A percentile compares a stretch with the other conserved stretches of the same genome.
These are phyloP conservation scores for Coremacera marginata DNA, from an alignment of 2,888 invertebrate species.

Conservation along the genomic window DNA sequence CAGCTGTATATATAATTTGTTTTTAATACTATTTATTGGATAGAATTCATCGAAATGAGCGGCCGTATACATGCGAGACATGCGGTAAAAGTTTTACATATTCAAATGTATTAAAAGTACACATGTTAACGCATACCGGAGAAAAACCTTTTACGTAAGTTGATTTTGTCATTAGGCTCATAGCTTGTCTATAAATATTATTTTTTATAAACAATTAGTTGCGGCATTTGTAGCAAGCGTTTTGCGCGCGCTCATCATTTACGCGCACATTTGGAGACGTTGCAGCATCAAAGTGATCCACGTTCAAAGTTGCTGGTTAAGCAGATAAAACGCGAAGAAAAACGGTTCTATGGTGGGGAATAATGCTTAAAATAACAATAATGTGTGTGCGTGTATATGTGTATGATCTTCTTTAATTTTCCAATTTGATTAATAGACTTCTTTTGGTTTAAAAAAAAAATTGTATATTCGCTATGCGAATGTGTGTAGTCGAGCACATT, in stretches of 20 bases:
- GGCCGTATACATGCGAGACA: conserved; percentile 63
- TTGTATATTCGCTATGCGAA: not conserved
- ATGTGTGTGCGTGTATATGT: not conserved
- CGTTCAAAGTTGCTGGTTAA: conserved; percentile 52
- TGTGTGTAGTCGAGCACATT: not conserved
- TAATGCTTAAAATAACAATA: not conserved
- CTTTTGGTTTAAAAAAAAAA: not conserved
- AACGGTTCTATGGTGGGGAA: not conserved
- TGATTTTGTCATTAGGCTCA: not conserved
- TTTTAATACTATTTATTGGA: too few relatives aligned
- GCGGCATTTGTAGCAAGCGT: conserved; percentile 63
- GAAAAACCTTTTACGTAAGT: conserved; percentile 64
- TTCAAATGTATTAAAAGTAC: conserved; percentile 65
- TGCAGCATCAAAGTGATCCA: conserved; percentile 64
- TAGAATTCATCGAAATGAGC: conserved; percentile 67
- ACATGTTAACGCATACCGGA: conserved; percentile 66
- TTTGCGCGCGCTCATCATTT: conserved; percentile 66
- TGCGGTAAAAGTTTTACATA: conserved; percentile 68
- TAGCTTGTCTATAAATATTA: not conserved
- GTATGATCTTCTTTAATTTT: too few relatives aligned
- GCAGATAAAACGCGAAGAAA: conserved; percentile 47
- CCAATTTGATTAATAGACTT: not conserved
- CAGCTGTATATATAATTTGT: not conserved
- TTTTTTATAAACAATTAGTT: conserved; percentile 49
- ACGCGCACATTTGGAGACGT: conserved; percentile 66